These are phyloP conservation scores for Chelon auratus DNA, from an alignment of 2,797 vertebrate species.

Conservation along the genomic window DNA sequence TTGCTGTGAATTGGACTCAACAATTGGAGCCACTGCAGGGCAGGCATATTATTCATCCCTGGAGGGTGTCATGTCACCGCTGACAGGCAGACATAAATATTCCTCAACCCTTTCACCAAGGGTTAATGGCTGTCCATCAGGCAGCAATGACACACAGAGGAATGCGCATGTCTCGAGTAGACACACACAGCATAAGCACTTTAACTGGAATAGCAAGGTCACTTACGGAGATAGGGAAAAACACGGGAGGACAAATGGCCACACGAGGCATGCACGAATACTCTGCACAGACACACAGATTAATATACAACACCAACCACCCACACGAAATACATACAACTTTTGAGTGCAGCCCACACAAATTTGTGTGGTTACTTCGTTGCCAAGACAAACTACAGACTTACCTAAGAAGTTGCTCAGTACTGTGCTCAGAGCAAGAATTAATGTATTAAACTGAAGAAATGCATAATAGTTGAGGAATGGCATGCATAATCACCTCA, in stretches of 20 bases:
- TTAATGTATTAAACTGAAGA: constrained; percentile 75
- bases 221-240: constrained; percentile 41
- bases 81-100: constrained; percentile 85
- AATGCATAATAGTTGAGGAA: constrained; percentile 75
- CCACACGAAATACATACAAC: constrained; percentile 15
- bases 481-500: constrained; percentile 81
- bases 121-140: constrained; percentile 85
- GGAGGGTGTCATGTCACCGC: constrained; percentile 73
- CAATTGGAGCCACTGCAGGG: constrained; percentile 70
- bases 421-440: constrained; percentile 55
- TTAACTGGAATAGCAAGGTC: constrained; percentile 67
- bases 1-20: constrained; percentile 66
- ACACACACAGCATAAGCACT: constrained; percentile 53
- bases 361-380: constrained; percentile 1
- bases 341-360: constrained; percentile 12
- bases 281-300: constrained; percentile 14
- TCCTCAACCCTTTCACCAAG: constrained; percentile 77
- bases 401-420: constrained; percentile 36
- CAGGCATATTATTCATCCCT: constrained; percentile 81
- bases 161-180: constrained; percentile 23
- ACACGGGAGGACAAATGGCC: constrained; percentile 16
- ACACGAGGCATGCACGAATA: constrained; percentile 14
- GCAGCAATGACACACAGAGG: constrained; percentile 63
- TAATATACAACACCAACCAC: constrained; percentile 13
- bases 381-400: constrained; percentile 19